Conservation (phyloP, 2,797 vertebrate species). For the Falco peregrinus region DNA sequence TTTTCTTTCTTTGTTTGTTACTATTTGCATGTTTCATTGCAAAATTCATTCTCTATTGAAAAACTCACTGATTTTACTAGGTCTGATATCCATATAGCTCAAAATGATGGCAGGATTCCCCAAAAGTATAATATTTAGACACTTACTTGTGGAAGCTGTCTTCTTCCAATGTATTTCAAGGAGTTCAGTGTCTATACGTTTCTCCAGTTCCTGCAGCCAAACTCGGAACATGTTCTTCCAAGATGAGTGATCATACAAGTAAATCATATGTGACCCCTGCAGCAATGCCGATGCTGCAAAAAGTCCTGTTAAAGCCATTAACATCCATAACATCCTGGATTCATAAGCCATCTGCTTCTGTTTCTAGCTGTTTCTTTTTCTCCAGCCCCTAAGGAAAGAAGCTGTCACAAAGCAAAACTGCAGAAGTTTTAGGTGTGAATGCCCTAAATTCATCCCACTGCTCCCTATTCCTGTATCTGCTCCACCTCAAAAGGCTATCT, state of each 20-base stretch:
- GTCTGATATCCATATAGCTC: neutral
- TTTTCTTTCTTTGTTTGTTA: neutral
- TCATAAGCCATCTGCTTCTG: conserved; percentile 8
- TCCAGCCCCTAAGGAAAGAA: neutral
- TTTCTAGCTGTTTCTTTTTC: neutral
- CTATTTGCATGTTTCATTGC: neutral
- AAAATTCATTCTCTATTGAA: neutral
- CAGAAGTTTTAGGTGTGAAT: neutral
- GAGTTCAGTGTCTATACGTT: neutral
- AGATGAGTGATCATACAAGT: neutral
- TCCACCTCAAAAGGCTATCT: neutral
- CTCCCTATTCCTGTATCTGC: neutral
- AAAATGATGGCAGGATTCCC: neutral
- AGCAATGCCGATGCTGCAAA: neutral
- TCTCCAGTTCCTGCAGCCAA: neutral
- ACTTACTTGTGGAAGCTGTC: neutral
- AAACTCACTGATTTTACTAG: neutral
- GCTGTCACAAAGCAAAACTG: neutral
- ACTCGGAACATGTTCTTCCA: neutral
- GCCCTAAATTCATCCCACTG: neutral
- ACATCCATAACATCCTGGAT: neutral
- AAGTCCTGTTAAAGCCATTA: neutral
- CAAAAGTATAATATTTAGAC: neutral
- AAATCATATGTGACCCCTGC: neutral
- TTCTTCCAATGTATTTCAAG: neutral